Evolutionary conservation across 1,140 invertebrate genomes (phyloP), one percentile per base, ranked within the genome.

Genomic region (Lineus longissimus): DNA sequence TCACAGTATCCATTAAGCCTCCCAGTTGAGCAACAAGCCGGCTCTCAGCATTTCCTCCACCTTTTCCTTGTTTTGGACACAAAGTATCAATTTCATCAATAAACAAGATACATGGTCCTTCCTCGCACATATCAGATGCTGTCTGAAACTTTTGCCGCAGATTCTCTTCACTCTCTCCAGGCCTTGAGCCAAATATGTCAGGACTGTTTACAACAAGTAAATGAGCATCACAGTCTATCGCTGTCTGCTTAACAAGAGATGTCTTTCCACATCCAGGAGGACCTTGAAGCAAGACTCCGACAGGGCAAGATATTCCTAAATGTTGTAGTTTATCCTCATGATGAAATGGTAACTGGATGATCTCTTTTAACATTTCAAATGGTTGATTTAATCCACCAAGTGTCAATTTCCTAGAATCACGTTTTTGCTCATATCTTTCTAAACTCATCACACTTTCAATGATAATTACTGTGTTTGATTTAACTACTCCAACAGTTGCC

Each of bases 251-350:
- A 1, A 75, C 74, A 17, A 80, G 59, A 11, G 71, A 74, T 9
- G 77, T 76, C 62, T 80, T 80, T 0, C 78, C 77, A 69, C 73
- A 76, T 0, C 78, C 78, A 54, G 78, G 70, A 13, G 78, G 76
- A 7, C 78, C 78, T 36, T 65, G 62, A 0, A 80, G 66, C 11
- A 79, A 51, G n/a, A 77, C 61, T 25, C 76, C 77, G 7, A 27
- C 59, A 51, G 9, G 71, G 70, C 23, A 66, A 62, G 23, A 27
- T 25, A 56, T 54, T 67, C 43, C 27, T 22, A 66, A 15, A 29
- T 61, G 2, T 61, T 59, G 51, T 63, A 64, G 60, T 23, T 54
- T 36, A 2, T 55, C 17, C 2, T 61, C 62, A 19, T 62, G 47
- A 15, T 58, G 33, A 41, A 67, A 58, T 13, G 72, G 69, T 9